These are phyloP conservation scores for Heliconius hortense DNA, from an alignment of 2,888 invertebrate species.

Conservation along the genomic window DNA sequence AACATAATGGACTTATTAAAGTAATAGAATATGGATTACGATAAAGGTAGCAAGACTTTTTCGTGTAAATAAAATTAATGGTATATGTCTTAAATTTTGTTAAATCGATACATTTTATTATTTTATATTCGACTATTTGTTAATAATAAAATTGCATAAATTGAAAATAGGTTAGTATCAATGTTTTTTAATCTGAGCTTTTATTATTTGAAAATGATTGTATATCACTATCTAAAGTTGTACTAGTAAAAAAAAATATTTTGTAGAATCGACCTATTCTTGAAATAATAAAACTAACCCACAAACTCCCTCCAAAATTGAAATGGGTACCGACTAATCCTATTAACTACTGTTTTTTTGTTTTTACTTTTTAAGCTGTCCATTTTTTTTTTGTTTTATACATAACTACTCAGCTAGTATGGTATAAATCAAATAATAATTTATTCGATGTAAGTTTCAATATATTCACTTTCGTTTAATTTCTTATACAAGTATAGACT, in stretches of 20 bases:
- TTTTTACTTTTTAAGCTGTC: background rate
- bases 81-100: background rate
- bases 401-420: background rate
- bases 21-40: constrained; percentile 24
- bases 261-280: no score
- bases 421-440: constrained; percentile 14
- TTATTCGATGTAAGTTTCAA: constrained; percentile 26
- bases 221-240: no score
- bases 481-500: constrained; percentile 18
- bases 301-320: no score
- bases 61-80: background rate
- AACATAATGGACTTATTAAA: constrained; percentile 24
- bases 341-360: no score
- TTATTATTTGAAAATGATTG: no score
- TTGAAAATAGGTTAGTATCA: background rate
- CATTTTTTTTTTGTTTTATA: background rate
- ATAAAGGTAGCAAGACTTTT: background rate
- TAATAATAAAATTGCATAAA: background rate
- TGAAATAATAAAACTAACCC: no score
- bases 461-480: constrained; percentile 22
- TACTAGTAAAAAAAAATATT: no score
- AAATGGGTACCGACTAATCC: no score
- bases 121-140: background rate
- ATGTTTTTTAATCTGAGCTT: no score
- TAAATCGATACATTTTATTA: background rate